A percentile compares a stretch with the other conserved stretches of the same genome.
Conservation (phyloP, 2,888 invertebrate genomes). For the Drosophila nr. perissopoda region DNA sequence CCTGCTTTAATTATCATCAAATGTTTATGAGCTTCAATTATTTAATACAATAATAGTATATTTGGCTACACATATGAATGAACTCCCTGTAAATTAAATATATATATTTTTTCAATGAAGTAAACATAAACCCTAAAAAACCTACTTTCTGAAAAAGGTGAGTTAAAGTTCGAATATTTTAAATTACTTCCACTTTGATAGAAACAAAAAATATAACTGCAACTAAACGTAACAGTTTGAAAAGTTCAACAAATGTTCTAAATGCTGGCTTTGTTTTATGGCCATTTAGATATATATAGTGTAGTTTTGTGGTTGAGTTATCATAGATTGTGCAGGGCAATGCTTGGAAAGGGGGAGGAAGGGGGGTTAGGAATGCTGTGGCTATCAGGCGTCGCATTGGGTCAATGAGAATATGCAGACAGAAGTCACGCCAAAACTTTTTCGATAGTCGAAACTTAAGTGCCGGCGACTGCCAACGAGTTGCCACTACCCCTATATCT, state of each 20-base stretch:
- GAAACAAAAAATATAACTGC: slow-evolving; percentile 22
- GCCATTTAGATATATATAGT: slow-evolving; percentile 27
- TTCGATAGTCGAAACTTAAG: slow-evolving; percentile 65
- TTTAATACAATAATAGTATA: too few species aligned
- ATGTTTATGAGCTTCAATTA: too few species aligned
- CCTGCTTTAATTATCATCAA: too few species aligned
- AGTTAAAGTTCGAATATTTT: not conserved
- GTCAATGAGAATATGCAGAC: slow-evolving; percentile 60
- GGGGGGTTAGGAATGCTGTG: not conserved
- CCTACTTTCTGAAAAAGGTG: too few species aligned
- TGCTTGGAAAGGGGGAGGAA: not conserved
- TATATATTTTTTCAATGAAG: too few species aligned
- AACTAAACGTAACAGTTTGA: slow-evolving; percentile 56
- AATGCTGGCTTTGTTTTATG: slow-evolving; percentile 49
- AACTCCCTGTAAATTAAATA: too few species aligned
- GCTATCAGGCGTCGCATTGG: slow-evolving; percentile 43
- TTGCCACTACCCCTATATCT: slow-evolving; percentile 52
- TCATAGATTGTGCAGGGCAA: slow-evolving; percentile 51
- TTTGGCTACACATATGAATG: too few species aligned
- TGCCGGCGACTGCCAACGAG: slow-evolving; percentile 56
- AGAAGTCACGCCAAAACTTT: slow-evolving; percentile 64
- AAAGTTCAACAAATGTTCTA: slow-evolving; percentile 43
- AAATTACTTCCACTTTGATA: slow-evolving; percentile 2
- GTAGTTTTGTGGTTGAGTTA: slow-evolving; percentile 43
- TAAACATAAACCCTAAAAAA: too few species aligned